A percentile compares a stretch with the other conserved stretches of the same genome.
These are phyloP conservation scores for Hoplostethus mediterraneus DNA, from an alignment of 2,797 vertebrate genomes.

Conservation along the genomic window DNA sequence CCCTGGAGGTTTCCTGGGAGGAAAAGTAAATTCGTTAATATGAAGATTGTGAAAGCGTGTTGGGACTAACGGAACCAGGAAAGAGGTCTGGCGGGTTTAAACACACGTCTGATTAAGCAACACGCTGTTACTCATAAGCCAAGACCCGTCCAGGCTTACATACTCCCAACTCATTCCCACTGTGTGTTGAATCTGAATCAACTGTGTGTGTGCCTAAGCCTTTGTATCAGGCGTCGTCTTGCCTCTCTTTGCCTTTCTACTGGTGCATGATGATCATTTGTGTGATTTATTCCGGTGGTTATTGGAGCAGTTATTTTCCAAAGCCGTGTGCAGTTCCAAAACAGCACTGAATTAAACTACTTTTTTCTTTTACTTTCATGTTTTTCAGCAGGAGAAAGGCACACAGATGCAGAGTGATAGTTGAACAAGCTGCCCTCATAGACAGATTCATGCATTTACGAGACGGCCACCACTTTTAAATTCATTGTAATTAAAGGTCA, in stretches of 20 bases:
- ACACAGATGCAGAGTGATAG: conserved; percentile 13
- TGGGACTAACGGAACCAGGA: conserved; percentile 34
- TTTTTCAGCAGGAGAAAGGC: neutral
- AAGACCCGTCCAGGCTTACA: conserved; percentile 57
- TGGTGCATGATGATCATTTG: no score
- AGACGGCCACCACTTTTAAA: neutral
- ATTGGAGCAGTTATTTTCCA: conserved; percentile 37
- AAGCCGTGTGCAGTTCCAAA: conserved; percentile 26
- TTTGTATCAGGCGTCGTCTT: conserved; percentile 43
- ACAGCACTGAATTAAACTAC: no score
- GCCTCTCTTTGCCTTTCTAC: conserved; percentile 35
- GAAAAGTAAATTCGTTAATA: conserved; percentile 27
- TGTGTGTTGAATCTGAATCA: conserved; percentile 62
- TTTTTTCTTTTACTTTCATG: neutral
- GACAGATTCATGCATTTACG: neutral
- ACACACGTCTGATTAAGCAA: conserved; percentile 66
- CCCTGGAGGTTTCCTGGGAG: conserved; percentile 9
- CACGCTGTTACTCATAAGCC: conserved; percentile 56
- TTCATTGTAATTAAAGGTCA: no score
- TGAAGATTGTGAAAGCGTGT: conserved; percentile 25
- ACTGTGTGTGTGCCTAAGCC: conserved; percentile 42
- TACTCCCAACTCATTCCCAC: conserved; percentile 48
- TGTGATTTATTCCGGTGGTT: conserved; percentile 27
- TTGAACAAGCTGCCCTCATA: neutral
- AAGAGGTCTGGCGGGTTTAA: conserved; percentile 52